A percentile compares a stretch with the other conserved stretches of the same genome.
Conservation (phyloP, 1,140 invertebrate genomes). For the Drosophila athabasca region DNA sequence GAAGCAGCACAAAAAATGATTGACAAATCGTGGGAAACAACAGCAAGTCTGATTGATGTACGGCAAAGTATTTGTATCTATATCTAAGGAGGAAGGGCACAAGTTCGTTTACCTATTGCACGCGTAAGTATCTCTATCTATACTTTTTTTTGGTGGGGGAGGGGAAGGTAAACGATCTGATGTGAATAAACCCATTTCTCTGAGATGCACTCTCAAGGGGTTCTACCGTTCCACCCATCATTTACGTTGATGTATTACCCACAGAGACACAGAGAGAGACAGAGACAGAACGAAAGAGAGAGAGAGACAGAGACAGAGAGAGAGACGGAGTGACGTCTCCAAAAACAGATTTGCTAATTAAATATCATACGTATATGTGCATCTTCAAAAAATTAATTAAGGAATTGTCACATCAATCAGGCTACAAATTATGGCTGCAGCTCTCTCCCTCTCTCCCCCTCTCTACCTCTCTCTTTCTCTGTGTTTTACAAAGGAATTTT, state of each 20-base stretch:
- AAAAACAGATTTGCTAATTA: slow-evolving; percentile 69
- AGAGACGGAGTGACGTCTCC: background rate
- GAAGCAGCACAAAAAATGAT: too few species aligned
- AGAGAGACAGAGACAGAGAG: slow-evolving; percentile 5
- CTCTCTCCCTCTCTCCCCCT: too few species aligned
- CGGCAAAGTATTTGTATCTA: background rate
- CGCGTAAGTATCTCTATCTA: too few species aligned
- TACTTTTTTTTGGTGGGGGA: background rate
- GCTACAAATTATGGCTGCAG: slow-evolving; percentile 58
- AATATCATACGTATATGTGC: slow-evolving; percentile 40
- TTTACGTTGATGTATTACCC: slow-evolving; percentile 75
- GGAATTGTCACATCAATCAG: slow-evolving; percentile 79
- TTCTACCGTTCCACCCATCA: slow-evolving; percentile 29
- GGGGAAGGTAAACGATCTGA: slow-evolving; percentile 55
- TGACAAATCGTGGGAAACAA: slow-evolving; percentile 52
- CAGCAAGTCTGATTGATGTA: slow-evolving; percentile 2
- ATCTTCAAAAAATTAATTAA: slow-evolving; percentile 72
- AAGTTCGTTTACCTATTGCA: slow-evolving; percentile 41
- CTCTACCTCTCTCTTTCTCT: slow-evolving; percentile 15
- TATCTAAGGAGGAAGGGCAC: slow-evolving; percentile 34
- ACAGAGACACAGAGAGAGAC: slow-evolving; percentile 11
- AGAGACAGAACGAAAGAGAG: slow-evolving; percentile 7
- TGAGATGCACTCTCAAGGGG: slow-evolving; percentile 29
- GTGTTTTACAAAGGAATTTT: slow-evolving; percentile 54
- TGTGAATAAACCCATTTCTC: slow-evolving; percentile 67